Conservation (phyloP, 2,888 invertebrate genomes). For the Andrena camellia region DNA sequence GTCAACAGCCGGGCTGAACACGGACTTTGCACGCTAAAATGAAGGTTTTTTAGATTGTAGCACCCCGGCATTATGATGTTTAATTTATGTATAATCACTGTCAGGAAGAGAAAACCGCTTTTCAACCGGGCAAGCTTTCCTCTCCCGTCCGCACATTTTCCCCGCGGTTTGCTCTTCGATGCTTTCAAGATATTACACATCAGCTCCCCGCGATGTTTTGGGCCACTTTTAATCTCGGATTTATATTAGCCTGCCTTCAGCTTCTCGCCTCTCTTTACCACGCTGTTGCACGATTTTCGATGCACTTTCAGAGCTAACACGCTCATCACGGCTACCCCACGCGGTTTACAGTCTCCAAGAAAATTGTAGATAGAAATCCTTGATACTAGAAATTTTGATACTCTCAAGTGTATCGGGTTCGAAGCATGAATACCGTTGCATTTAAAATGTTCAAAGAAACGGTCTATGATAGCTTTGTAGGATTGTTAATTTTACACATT, state of each 20-base stretch:
- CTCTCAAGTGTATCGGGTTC: background rate
- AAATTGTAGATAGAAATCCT: slow-evolving; percentile 34
- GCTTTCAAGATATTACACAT: slow-evolving; percentile 72
- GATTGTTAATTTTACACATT: too few relatives aligned
- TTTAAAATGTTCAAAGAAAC: too few relatives aligned
- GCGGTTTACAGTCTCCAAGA: slow-evolving; percentile 28
- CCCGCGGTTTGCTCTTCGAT: slow-evolving; percentile 50
- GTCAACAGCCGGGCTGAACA: slow-evolving; percentile 24
- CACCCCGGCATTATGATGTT: slow-evolving; percentile 41
- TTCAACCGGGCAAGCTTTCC: slow-evolving; percentile 20
- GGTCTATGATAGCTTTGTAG: too few relatives aligned
- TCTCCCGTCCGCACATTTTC: slow-evolving; percentile 40
- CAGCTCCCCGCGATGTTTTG: slow-evolving; percentile 64
- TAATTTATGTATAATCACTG: slow-evolving; percentile 65
- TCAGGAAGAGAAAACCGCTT: slow-evolving; percentile 20
- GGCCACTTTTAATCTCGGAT: slow-evolving; percentile 71
- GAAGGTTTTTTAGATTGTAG: slow-evolving; percentile 25
- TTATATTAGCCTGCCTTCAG: slow-evolving; percentile 63
- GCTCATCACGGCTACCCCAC: slow-evolving; percentile 31
- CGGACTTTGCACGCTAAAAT: slow-evolving; percentile 19
- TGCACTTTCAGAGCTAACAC: slow-evolving; percentile 22
- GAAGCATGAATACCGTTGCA: background rate
- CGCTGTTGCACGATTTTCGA: slow-evolving; percentile 22
- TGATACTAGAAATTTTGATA: background rate
- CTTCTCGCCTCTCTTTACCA: slow-evolving; percentile 32